Base-by-base conservation (phyloP, 2,888 invertebrate genomes). In the Ethmia dodecea region DNA sequence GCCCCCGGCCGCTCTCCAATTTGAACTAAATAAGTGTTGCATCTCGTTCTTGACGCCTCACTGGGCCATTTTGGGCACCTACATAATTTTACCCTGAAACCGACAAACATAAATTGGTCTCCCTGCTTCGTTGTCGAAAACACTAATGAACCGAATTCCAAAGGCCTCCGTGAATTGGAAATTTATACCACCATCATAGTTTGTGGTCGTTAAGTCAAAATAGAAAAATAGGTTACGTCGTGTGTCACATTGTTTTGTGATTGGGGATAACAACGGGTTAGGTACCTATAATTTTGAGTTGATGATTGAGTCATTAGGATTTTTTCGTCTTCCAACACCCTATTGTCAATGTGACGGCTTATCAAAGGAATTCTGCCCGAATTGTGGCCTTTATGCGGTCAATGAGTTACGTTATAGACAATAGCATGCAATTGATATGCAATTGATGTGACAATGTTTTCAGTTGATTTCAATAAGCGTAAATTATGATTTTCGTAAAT, bases 1-100 rank as follows among this genome's bases (percentile, higher is more conserved):
- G 77, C 80, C 81, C 60, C 56, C 49, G 46, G 48, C 61, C 65
- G 75, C 64, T 69, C 66, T 64, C 70, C 73, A 73, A 78, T 78
- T 73, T 74, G 57, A 67, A 65, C 65, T 67, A 64, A 70, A 65
- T 68, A 61, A 57, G 53, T 63, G 57, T 53, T 61, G 47, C 47
- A 45, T 53, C 44, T 40, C 42, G 18, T 40, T 47, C 42, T 49
- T 49, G 47, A 49, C 52, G 48, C 47, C 48, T 49, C 43, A 37
- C 43, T 39, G 31, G 38, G 39, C 43, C 66, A 69, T 72, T 71
- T 72, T 68, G 47, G 56, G 58, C 72, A 70, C 68, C 67, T 68
- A 62, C 61, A 43, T 58, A 58, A 58, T 59, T 60, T 59, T 51
- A 49, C 47, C 52, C 52, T 44, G 35, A 43, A 43, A 43, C 41